phyloP scores from a whole-genome alignment of 2,113 vertebrate species.

The Trematocara macrostoma region DNA sequence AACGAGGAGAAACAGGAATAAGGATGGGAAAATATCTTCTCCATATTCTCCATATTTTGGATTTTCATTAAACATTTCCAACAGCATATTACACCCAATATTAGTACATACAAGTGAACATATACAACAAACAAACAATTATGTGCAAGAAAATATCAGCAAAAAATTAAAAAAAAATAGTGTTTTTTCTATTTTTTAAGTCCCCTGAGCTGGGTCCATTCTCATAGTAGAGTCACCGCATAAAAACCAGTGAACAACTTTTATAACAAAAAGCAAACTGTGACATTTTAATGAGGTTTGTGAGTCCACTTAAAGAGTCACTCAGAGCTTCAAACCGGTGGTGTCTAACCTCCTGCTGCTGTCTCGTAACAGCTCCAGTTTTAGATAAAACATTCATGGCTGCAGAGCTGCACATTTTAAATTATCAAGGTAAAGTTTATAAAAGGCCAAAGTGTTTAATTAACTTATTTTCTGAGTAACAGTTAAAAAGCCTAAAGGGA shows the following conservation, averaged over 20 bases:
- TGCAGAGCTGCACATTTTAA: background rate
- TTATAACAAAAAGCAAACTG: background rate
- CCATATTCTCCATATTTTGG: background rate
- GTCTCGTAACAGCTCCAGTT: background rate
- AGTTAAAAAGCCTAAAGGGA: background rate
- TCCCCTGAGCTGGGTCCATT: background rate
- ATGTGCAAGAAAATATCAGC: background rate
- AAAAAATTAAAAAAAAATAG: accelerated
- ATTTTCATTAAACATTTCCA: background rate
- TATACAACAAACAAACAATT: background rate
- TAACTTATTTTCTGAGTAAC: background rate
- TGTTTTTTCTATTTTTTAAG: accelerated
- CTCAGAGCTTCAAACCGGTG: background rate
- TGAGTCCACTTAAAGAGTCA: background rate
- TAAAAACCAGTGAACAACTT: background rate
- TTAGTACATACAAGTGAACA: background rate
- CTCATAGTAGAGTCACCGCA: background rate
- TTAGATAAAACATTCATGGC: background rate
- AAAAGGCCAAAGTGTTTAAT: background rate
- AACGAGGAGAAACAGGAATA: background rate
- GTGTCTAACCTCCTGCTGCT: background rate
- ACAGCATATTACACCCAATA: background rate
- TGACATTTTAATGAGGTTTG: background rate
- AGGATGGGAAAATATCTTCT: background rate
- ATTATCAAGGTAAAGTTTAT: background rate